Evolutionary conservation across 2,888 invertebrate species (phyloP), one percentile per base, ranked within the genome.

Genomic region (Anorthoa munda): DNA sequence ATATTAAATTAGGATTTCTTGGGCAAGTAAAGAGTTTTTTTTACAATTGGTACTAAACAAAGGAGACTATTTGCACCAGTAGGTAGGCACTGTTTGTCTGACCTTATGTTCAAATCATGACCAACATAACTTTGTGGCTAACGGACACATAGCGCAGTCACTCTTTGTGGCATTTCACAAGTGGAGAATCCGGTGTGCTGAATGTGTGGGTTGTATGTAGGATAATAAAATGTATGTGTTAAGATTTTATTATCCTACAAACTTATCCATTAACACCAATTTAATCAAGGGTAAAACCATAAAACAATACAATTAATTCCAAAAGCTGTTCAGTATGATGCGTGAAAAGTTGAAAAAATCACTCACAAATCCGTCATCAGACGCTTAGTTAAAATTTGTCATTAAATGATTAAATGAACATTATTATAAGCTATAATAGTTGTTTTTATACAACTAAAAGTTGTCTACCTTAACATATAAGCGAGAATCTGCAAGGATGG

Each of bases 401-500:
- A 69, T 75, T 76, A 85, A 64, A 76, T 69, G 39, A 69, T 77
- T 72, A 86, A 66, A 75, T 51, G 23, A 21, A 48, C 72, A 79
- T 81, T 74, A 83, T 73, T 77, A 75, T 61, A 53, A 51, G 66
- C 26, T 72, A 26, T 72, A 73, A 71, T 80, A 70, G 72, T 83
- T 75, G 79, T 82, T 86, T 81, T 80, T 80, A 80, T 73, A 67
- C 86, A 90, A 86, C 90, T 90, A 92, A 92, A 92, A 93, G 93
- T 92, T 92, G 93, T 90, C 93, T 89, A 70, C 93, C 93, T 94
- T 93, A 93, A 92, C 93, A 94, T 89, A 91, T 87, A 90, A 88
- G 83, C 86, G 83, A 87, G 82, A 53, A 68, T 74, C 83, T 80
- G 84, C 91, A 89, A 90, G 90, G 93, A 94, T 93, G 91, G 75